These are phyloP conservation scores for Porites rus DNA, from an alignment of 92 coral and sea anemone species.

Conservation along the genomic window DNA sequence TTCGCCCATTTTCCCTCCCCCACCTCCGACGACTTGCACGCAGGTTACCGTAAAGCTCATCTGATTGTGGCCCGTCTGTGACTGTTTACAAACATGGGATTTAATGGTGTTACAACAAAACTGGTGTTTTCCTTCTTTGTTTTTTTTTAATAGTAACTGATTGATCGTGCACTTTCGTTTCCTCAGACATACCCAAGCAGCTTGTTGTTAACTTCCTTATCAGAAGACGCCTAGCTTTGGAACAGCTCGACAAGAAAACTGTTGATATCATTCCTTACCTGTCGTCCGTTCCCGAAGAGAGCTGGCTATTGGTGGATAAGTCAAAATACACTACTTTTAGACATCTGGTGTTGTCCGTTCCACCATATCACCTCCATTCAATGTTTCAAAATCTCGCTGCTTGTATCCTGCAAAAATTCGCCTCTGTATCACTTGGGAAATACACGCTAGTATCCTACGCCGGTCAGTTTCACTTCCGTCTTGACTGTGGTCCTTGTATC, in stretches of 20 bases:
- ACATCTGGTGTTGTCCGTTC: conserved; percentile 45
- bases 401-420: conserved; percentile 34
- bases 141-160: background rate
- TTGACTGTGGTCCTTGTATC: conserved; percentile 76
- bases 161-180: background rate
- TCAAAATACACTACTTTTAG: conserved; percentile 53
- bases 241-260: conserved; percentile 9
- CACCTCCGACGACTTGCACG: too few relatives aligned
- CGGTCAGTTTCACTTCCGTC: conserved; percentile 54
- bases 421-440: conserved; percentile 45
- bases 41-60: too few relatives aligned
- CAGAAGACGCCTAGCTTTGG: conserved; percentile 63
- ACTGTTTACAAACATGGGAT: too few relatives aligned
- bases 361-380: conserved; percentile 54
- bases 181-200: conserved; percentile 58
- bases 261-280: conserved; percentile 62
- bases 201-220: conserved; percentile 49
- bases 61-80: too few relatives aligned
- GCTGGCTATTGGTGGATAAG: conserved; percentile 57
- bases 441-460: conserved; percentile 55
- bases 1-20: too few relatives aligned
- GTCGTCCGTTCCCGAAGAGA: conserved; percentile 41
- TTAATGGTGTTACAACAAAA: background rate
- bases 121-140: background rate
- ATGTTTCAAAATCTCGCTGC: conserved; percentile 57